Base-by-base conservation (phyloP, 2,797 vertebrate species). In the Gymnothorax javanicus region DNA sequence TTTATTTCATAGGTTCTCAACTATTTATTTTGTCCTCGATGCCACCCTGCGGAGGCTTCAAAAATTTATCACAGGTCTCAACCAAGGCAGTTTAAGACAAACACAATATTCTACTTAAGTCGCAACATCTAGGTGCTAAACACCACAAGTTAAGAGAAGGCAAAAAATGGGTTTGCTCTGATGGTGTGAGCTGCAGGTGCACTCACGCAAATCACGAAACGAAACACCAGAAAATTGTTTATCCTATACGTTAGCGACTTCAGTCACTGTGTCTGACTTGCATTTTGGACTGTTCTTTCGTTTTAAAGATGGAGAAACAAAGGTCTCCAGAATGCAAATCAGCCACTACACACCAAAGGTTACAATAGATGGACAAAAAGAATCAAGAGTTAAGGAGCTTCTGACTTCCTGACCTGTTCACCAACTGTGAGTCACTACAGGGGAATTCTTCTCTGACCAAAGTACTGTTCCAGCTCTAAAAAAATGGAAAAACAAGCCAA, bases 51-150 rank as follows among this genome's bases (percentile, higher is more conserved):
- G 0, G 3, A 6, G 0, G 12, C 3, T 7, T 71, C 25, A 15
- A 50, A 75, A 13, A 1, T 75, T 3, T 5, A 7, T 7, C 4
- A 23, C 62, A 67, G 93, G 94, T 97, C 94, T 96, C 96, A 95
- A 96, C 94, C 94, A 87, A 97, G 97, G 97, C 95, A 94, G 96
- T 97, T 96, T 93, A 94, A 92, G 95, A 93, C 84, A 90, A 91
- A 94, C 94, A 90, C 90, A 90, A 91, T 93, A 94, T 95, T 92
- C 89, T 91, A 94, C 96, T 87, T 27, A 89, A 95, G 95, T 88
- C 82, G 94, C 81, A 64, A 97, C 93, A 89, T 93, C 93, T 96
- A 96, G 95, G 95, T 96, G 96, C 94, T 93, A 89, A 92, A 91
- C 88, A 83, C 60, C 89, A 27, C 81, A 62, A 92, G 91, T 67